Evolutionary conservation across 2,888 invertebrate species (phyloP).

Genomic region (Drosophila parthenogenetica): DNA sequence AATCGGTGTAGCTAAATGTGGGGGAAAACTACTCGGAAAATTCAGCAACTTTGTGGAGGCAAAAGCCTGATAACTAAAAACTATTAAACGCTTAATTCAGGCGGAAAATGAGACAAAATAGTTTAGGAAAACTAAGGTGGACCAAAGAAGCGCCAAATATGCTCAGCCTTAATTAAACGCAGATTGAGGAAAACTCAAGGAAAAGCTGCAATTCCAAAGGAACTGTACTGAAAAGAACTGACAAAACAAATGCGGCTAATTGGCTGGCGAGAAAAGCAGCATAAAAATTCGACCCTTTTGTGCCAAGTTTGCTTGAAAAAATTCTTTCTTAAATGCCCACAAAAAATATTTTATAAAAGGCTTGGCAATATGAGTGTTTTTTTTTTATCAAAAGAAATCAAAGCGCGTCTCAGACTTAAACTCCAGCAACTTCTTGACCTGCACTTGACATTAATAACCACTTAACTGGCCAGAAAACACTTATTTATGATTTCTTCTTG

Average conservation of each 20-base stretch:
- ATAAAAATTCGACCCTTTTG: constrained; percentile 28
- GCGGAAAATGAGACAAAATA: constrained; percentile 84
- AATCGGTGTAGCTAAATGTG: constrained; percentile 34
- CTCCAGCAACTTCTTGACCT: constrained; percentile 37
- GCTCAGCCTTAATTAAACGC: constrained; percentile 68
- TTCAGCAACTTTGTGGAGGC: constrained; percentile 47
- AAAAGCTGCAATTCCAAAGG: neutral
- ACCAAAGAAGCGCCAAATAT: constrained; percentile 39
- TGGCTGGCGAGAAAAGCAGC: constrained; percentile 67
- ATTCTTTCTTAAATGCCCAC: constrained; percentile 61
- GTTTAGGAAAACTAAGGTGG: constrained; percentile 62
- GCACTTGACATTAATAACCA: constrained; percentile 72
- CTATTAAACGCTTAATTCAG: constrained; percentile 84
- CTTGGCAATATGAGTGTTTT: constrained; percentile 10
- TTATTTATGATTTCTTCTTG: constrained; percentile 67
- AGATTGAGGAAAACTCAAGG: constrained; percentile 27
- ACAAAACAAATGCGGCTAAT: constrained; percentile 57
- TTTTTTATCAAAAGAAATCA: constrained; percentile 55
- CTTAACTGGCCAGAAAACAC: constrained; percentile 55
- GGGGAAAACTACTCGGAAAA: constrained; percentile 53
- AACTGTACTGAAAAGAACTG: neutral
- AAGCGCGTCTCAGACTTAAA: constrained; percentile 29
- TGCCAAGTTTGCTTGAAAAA: constrained; percentile 30
- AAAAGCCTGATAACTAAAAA: constrained; percentile 66
- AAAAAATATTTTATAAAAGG: constrained; percentile 22